Percentiles rank a stretch among this genome's conserved stretches.
These are phyloP conservation scores for Mastomys coucha DNA, from an alignment of 2,113 vertebrate genomes.

Conservation along the genomic window DNA sequence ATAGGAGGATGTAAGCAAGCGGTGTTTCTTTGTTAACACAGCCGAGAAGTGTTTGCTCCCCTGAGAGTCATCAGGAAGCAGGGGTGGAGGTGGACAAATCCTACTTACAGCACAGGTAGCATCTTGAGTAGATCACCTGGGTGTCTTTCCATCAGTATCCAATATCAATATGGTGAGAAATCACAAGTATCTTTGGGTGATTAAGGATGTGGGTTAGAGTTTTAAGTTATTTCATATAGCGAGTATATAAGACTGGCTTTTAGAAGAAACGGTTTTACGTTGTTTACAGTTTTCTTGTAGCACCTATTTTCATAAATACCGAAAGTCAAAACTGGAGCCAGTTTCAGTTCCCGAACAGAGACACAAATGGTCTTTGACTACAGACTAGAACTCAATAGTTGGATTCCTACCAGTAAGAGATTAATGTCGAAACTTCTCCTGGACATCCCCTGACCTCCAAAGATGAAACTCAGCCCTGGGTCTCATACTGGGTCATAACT, in stretches of 20 bases:
- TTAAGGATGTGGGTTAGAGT: slow-evolving; percentile 11
- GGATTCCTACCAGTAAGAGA: slow-evolving; percentile 42
- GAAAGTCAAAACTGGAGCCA: slow-evolving; percentile 1
- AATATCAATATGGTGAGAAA: neutral
- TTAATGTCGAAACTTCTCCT: slow-evolving; percentile 33
- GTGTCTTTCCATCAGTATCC: neutral
- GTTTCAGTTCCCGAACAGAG: slow-evolving; percentile 50
- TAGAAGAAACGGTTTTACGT: neutral
- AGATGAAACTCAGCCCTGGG: neutral
- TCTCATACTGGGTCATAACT: slow-evolving; percentile 20
- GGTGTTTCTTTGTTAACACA: slow-evolving; percentile 48
- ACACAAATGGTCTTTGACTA: slow-evolving; percentile 21
- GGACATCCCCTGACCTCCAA: slow-evolving; percentile 65
- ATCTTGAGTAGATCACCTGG: slow-evolving; percentile 17
- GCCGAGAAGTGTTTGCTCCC: slow-evolving; percentile 25
- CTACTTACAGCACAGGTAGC: neutral
- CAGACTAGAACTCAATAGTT: slow-evolving; percentile 42
- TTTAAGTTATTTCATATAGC: neutral
- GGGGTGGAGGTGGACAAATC: neutral
- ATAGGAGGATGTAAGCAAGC: neutral
- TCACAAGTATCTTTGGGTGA: neutral
- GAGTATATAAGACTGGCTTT: neutral
- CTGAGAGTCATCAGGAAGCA: neutral
- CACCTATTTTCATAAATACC: neutral
- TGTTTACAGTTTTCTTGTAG: slow-evolving; percentile 27